These are phyloP conservation scores for Cheilinus undulatus DNA, from an alignment of 2,113 vertebrate genomes.

Conservation along the genomic window DNA sequence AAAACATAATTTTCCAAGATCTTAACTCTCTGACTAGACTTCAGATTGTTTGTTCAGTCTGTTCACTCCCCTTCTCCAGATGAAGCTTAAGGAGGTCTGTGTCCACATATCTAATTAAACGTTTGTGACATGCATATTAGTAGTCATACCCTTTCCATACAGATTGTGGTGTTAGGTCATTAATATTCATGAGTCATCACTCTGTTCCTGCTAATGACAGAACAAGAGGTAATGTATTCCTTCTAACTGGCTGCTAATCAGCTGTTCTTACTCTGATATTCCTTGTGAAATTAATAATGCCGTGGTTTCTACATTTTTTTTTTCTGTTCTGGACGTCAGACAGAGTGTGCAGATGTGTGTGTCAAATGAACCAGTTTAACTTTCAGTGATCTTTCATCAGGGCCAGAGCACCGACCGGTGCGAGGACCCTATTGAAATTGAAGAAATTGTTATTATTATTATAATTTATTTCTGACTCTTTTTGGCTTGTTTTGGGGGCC, in stretches of 20 bases:
- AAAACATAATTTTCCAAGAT: too few species aligned
- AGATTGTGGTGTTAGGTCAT: constrained; percentile 59
- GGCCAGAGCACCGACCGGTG: too few species aligned
- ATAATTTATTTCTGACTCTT: too few species aligned
- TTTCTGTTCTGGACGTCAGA: neutral
- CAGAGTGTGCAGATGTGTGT: neutral
- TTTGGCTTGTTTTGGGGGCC: too few species aligned
- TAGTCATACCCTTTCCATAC: constrained; percentile 46
- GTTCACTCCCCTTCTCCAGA: constrained; percentile 38
- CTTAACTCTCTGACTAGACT: too few species aligned
- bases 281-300: constrained; percentile 29
- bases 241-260: constrained; percentile 77
- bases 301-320: neutral
- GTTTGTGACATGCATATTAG: constrained; percentile 58
- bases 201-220: constrained; percentile 76
- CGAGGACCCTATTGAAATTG: too few species aligned
- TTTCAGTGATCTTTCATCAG: too few species aligned
- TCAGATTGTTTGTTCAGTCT: too few species aligned
- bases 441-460: too few species aligned
- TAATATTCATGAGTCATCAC: constrained; percentile 76
- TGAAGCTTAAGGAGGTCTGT: constrained; percentile 28
- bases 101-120: constrained; percentile 39
- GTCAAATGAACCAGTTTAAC: neutral
- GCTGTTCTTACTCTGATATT: constrained; percentile 63
- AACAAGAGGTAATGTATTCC: constrained; percentile 75